Evolutionary conservation across 2,113 vertebrate genomes (phyloP).

Genomic region (Pterophyllum scalare): DNA sequence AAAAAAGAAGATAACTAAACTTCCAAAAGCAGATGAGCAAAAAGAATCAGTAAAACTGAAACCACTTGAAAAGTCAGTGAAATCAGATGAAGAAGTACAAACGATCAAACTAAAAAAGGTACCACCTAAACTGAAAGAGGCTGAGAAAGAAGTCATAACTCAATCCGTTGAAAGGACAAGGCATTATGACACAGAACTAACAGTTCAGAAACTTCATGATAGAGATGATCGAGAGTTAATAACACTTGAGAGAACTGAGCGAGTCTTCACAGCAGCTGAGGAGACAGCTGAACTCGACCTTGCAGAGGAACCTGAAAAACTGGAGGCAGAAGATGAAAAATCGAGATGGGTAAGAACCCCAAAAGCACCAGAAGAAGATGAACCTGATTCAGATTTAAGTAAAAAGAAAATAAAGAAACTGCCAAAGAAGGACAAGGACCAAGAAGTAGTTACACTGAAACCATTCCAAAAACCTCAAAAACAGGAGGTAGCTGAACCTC

Average conservation of each 20-base stretch:
- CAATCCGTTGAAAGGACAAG: slow-evolving; percentile 36
- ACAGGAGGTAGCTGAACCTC: slow-evolving; percentile 19
- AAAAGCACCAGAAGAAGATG: slow-evolving; percentile 39
- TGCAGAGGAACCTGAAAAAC: slow-evolving; percentile 23
- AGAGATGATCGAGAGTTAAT: slow-evolving; percentile 50
- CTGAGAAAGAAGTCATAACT: slow-evolving; percentile 58
- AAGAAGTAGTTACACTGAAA: slow-evolving; percentile 67
- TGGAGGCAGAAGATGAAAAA: slow-evolving; percentile 46
- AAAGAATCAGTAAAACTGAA: slow-evolving; percentile 63
- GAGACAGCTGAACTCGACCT: slow-evolving; percentile 22
- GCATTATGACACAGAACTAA: slow-evolving; percentile 49
- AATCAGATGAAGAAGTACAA: slow-evolving; percentile 65
- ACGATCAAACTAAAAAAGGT: slow-evolving; percentile 68
- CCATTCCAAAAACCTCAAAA: slow-evolving; percentile 65
- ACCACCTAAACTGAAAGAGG: slow-evolving; percentile 59
- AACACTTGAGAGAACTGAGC: slow-evolving; percentile 30
- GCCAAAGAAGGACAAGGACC: slow-evolving; percentile 55
- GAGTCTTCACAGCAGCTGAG: slow-evolving; percentile 32
- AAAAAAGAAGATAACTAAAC: slow-evolving; percentile 62
- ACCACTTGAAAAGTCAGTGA: slow-evolving; percentile 51
- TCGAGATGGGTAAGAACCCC: slow-evolving; percentile 55
- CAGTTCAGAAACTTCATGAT: slow-evolving; percentile 33
- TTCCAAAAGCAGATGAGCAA: slow-evolving; percentile 53
- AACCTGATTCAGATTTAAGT: slow-evolving; percentile 45
- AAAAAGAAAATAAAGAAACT: slow-evolving; percentile 70